Evolutionary conservation across 1,140 invertebrate species (phyloP).

Genomic region (Drosophila fuyamai): DNA sequence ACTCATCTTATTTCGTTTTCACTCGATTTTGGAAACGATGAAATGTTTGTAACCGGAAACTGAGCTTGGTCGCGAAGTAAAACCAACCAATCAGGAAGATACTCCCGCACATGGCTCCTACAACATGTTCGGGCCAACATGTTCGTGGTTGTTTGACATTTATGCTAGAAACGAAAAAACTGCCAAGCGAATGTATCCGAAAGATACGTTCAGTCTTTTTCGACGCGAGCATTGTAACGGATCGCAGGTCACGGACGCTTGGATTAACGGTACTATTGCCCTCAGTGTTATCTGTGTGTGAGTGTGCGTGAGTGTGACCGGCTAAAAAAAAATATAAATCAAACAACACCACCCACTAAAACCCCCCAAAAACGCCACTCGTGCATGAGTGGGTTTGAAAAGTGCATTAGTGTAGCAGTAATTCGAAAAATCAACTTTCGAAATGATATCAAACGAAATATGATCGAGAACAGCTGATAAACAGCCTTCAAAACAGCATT

Average conservation of each 20-base stretch:
- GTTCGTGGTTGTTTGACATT: slow-evolving; percentile 1
- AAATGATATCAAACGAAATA: slow-evolving; percentile 18
- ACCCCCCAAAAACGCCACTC: neutral
- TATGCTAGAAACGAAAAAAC: slow-evolving; percentile 2
- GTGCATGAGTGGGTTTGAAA: slow-evolving; percentile 1
- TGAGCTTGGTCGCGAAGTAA: neutral
- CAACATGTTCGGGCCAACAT: slow-evolving; percentile 5
- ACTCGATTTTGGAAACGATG: neutral
- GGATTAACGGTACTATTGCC: slow-evolving; percentile 25
- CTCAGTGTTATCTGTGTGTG: slow-evolving; percentile 23
- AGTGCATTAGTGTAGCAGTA: slow-evolving; percentile 12
- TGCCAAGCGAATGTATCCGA: slow-evolving; percentile 4
- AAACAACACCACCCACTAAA: slow-evolving; percentile 3
- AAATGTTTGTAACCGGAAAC: slow-evolving; percentile 1
- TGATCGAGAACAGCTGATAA: slow-evolving; percentile 58
- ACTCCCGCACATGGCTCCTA: slow-evolving; percentile 1
- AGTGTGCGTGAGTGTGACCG: slow-evolving; percentile 45
- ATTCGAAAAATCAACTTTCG: slow-evolving; percentile 1
- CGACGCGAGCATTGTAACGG: slow-evolving; percentile 45
- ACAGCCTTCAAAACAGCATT: slow-evolving; percentile 23
- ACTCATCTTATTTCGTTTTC: neutral
- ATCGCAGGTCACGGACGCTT: slow-evolving; percentile 54
- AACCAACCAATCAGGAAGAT: neutral
- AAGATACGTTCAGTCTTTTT: slow-evolving; percentile 16
- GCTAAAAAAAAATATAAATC: slow-evolving; percentile 26